Base-by-base conservation (phyloP, 2,888 invertebrate species). In the Drosophila macrospina region DNA sequence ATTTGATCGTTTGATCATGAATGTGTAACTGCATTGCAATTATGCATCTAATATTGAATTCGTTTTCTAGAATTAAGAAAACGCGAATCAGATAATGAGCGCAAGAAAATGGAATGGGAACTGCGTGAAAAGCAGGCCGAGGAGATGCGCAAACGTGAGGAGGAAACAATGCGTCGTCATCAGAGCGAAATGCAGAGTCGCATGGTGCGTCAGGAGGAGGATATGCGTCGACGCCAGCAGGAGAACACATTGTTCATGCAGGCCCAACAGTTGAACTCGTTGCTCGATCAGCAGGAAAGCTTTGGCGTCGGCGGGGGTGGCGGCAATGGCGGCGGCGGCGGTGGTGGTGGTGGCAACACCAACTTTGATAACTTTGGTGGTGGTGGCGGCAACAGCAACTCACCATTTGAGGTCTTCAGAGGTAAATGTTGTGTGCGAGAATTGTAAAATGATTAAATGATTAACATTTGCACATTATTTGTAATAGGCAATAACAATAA, bases 221-320 rank as follows among this genome's bases (percentile, higher is more conserved):
- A 97, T 91, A 93, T 97, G 91, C 94, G 96, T 54, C 94, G 97
- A 77, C 93, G 97, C 15, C 97, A 97, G 90, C 96, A 97, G 92
- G 97, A 97, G 93, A 97, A 97, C 92, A 96, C 95, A 78, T 93
- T 97, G 69, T 97, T 97, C 83, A 96, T 97, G 94, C 97, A 97
- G 93, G 94, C 94, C 1, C 94, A 94, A 84, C 93, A 94, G 65
- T 89, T 94, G 39, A 94, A 94, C 86, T 93, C 95, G 0, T 93
- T 96, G 92, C 91, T 96, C 65, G 95, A 96, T 84, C 95, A 95
- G 80, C 95, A 95, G 90, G 96, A 96, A 86, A 81, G 88, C 66
- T 90, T 85, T 37, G 82, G 80, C 5, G 78, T 69, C 20, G 73
- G 66, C 41, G 51, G 55, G 0, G 71, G 69, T 37, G 78, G 71